phyloP scores from a whole-genome alignment of 2,888 invertebrate genomes.

The Callyntrura guangdongensis region DNA sequence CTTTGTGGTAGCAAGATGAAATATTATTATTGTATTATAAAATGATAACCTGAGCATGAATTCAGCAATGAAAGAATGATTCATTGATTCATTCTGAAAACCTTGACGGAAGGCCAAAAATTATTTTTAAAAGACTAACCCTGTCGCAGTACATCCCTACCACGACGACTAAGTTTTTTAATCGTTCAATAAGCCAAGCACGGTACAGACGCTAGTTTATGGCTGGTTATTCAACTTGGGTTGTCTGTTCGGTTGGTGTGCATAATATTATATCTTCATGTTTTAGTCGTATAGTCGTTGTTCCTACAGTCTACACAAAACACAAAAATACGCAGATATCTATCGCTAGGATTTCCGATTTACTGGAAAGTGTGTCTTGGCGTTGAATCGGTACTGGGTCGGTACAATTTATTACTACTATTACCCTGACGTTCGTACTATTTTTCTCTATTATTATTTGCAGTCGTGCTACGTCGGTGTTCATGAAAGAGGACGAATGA shows the following conservation, averaged over 20 bases:
- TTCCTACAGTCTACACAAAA: not conserved
- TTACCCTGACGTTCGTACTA: not conserved
- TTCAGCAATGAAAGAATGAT: too few relatives aligned
- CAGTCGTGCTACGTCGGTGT: constrained; percentile 2
- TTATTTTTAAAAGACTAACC: too few relatives aligned
- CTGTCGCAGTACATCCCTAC: too few relatives aligned
- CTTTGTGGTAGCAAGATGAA: not conserved
- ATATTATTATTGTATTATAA: not conserved
- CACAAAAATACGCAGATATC: not conserved
- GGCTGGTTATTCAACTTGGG: not conserved
- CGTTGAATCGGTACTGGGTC: not conserved
- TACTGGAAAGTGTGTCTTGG: not conserved
- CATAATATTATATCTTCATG: too few relatives aligned
- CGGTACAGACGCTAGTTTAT: not conserved
- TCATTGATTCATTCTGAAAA: too few relatives aligned
- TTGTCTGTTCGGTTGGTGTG: not conserved
- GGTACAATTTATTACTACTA: constrained; percentile 10
- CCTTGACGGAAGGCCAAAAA: too few relatives aligned
- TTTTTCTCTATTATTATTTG: not conserved
- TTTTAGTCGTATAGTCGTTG: not conserved
- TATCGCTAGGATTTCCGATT: not conserved
- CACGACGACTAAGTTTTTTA: too few relatives aligned
- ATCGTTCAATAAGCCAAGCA: too few relatives aligned
- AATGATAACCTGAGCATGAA: not conserved
- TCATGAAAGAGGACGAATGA: constrained; percentile 28